phyloP scores from a whole-genome alignment of 2,113 vertebrate species.

The Labeo rohita region DNA sequence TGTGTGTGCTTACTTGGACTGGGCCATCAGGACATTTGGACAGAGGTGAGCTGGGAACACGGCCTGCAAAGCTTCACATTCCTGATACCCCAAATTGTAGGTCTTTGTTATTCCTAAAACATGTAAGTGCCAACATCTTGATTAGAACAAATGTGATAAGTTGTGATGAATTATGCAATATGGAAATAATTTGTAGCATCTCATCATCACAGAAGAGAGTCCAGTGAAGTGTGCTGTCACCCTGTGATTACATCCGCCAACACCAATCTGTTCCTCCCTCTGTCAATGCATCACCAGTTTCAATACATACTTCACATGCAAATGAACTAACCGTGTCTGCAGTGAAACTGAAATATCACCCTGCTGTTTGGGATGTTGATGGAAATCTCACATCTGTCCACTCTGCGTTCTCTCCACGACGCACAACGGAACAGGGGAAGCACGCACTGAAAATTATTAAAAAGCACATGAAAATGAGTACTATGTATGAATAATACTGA shows the following conservation, averaged over 20 bases:
- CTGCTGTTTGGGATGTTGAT: conserved; percentile 65
- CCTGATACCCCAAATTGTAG: conserved; percentile 85
- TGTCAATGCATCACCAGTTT: conserved; percentile 59
- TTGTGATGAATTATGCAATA: background rate
- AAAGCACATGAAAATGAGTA: background rate
- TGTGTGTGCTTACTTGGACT: conserved; percentile 81
- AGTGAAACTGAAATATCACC: conserved; percentile 86
- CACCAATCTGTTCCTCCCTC: conserved; percentile 10
- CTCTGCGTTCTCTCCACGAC: conserved; percentile 83
- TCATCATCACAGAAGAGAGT: background rate
- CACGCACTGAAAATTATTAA: conserved; percentile 76
- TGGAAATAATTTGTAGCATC: conserved; percentile 15
- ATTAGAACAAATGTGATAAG: conserved; percentile 40
- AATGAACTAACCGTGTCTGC: conserved; percentile 83
- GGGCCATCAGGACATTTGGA: conserved; percentile 84
- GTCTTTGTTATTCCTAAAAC: conserved; percentile 88
- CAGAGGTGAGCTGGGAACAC: conserved; percentile 85
- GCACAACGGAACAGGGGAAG: conserved; percentile 87
- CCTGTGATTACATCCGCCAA: background rate
- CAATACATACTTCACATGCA: background rate
- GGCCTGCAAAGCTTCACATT: conserved; percentile 87
- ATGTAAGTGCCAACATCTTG: background rate
- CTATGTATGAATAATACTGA: background rate
- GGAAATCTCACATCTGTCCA: conserved; percentile 86
- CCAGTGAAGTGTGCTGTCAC: conserved; percentile 7